phyloP scores from a whole-genome alignment of 2,888 invertebrate species.

The Autographa gamma region DNA sequence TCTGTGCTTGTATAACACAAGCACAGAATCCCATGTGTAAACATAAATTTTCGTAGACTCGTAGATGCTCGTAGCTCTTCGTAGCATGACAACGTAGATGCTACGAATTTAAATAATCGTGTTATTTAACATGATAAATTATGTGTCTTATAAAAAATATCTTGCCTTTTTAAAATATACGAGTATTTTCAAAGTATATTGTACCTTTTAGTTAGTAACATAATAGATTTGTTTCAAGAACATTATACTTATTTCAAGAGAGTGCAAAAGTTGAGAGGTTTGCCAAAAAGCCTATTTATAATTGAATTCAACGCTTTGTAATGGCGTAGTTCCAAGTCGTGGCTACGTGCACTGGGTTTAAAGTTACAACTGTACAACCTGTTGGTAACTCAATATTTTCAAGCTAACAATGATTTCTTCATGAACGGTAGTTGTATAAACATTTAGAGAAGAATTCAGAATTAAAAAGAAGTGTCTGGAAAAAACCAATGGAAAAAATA shows the following conservation, averaged over 20 bases:
- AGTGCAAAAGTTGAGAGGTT: slow-evolving; percentile 16
- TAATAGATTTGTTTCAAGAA: too few relatives aligned
- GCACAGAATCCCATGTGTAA: too few relatives aligned
- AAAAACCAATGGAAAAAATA: too few relatives aligned
- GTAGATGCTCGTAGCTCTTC: not conserved
- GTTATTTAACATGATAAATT: too few relatives aligned
- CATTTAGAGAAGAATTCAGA: too few relatives aligned
- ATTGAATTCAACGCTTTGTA: slow-evolving; percentile 37
- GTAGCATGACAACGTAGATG: slow-evolving; percentile 27
- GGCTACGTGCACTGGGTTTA: slow-evolving; percentile 32
- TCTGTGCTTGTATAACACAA: too few relatives aligned
- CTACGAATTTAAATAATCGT: slow-evolving; percentile 30
- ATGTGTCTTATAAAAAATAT: not conserved
- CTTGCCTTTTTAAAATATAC: not conserved
- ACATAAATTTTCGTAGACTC: not conserved
- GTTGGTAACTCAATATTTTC: slow-evolving; percentile 32
- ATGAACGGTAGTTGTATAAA: not conserved
- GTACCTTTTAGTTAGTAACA: too few relatives aligned
- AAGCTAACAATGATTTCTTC: slow-evolving; percentile 19
- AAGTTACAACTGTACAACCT: slow-evolving; percentile 38
- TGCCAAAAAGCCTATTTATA: slow-evolving; percentile 24
- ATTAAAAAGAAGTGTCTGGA: too few relatives aligned
- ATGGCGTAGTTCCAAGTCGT: slow-evolving; percentile 31
- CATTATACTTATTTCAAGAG: slow-evolving; percentile 7
- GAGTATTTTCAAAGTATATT: too few relatives aligned